Conservation (phyloP, 2,113 vertebrate genomes). For the Polyodon spathula region DNA sequence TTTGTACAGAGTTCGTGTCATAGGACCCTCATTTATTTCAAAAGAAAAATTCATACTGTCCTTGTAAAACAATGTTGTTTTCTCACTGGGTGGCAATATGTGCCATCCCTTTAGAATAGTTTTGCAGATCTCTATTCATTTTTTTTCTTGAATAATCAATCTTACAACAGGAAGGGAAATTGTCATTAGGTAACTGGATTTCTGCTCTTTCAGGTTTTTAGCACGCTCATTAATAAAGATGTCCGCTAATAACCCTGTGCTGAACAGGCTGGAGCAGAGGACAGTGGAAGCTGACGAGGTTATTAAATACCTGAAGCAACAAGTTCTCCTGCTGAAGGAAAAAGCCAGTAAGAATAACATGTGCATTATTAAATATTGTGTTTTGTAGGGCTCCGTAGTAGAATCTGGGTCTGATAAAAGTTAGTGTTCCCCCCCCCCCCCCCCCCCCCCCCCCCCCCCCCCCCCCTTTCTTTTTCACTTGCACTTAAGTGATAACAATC, state of each 20-base stretch:
- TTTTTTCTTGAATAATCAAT: too few relatives aligned
- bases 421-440: too few relatives aligned
- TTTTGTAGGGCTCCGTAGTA: not conserved
- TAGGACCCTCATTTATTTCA: slow-evolving; percentile 6
- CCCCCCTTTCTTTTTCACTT: too few relatives aligned
- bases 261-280: slow-evolving; percentile 71
- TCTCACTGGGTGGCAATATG: too few relatives aligned
- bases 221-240: slow-evolving; percentile 70
- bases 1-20: slow-evolving; percentile 11
- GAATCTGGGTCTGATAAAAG: too few relatives aligned
- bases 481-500: too few relatives aligned
- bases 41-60: not conserved
- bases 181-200: not conserved
- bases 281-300: slow-evolving; percentile 74
- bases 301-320: slow-evolving; percentile 81
- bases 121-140: too few relatives aligned
- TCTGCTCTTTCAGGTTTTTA: slow-evolving; percentile 61
- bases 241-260: slow-evolving; percentile 57
- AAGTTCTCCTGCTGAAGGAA: slow-evolving; percentile 75
- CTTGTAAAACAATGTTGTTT: too few relatives aligned
- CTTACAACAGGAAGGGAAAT: too few relatives aligned
- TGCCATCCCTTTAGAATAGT: too few relatives aligned
- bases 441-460: too few relatives aligned
- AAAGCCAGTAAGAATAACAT: slow-evolving; percentile 70
- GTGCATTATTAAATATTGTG: too few relatives aligned